Conservation (phyloP, 2,113 vertebrate genomes). For the Prochilodus magdalenae region DNA sequence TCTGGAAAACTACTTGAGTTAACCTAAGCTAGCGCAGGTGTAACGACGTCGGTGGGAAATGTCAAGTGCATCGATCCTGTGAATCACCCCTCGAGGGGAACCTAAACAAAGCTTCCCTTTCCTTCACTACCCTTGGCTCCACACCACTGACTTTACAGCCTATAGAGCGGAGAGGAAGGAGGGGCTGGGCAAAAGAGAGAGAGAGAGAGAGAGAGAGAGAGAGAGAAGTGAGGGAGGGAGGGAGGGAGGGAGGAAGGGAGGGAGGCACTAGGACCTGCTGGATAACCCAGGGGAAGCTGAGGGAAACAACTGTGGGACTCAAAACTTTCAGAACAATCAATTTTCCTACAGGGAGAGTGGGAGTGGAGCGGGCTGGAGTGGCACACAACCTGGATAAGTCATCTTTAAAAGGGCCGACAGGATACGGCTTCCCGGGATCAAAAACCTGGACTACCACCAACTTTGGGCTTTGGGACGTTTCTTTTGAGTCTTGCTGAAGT, state of each 20-base stretch:
- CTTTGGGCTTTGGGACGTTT: constrained; percentile 14
- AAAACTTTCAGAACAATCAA: constrained; percentile 77
- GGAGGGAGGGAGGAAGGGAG: constrained; percentile 59
- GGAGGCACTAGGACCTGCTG: constrained; percentile 81
- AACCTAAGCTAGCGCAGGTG: neutral
- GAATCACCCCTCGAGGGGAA: constrained; percentile 8
- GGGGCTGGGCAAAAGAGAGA: constrained; percentile 64
- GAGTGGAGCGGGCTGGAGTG: constrained; percentile 60
- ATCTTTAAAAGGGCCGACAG: constrained; percentile 55
- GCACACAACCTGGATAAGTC: constrained; percentile 67
- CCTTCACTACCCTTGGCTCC: constrained; percentile 10
- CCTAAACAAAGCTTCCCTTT: constrained; percentile 41
- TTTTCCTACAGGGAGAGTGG: constrained; percentile 71
- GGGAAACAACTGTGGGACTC: constrained; percentile 71
- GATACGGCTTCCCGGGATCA: constrained; percentile 69
- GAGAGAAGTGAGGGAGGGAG: constrained; percentile 28
- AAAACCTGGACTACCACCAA: constrained; percentile 50
- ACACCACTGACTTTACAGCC: constrained; percentile 15
- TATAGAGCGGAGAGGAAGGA: constrained; percentile 63
- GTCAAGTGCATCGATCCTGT: constrained; percentile 17
- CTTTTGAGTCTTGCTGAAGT: neutral
- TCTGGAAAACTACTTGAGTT: too few relatives aligned
- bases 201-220: constrained; percentile 14
- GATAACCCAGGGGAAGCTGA: constrained; percentile 63
- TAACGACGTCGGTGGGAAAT: constrained; percentile 20